These are phyloP conservation scores for Mylabris sibirica DNA, from an alignment of 2,888 invertebrate species.

Conservation along the genomic window DNA sequence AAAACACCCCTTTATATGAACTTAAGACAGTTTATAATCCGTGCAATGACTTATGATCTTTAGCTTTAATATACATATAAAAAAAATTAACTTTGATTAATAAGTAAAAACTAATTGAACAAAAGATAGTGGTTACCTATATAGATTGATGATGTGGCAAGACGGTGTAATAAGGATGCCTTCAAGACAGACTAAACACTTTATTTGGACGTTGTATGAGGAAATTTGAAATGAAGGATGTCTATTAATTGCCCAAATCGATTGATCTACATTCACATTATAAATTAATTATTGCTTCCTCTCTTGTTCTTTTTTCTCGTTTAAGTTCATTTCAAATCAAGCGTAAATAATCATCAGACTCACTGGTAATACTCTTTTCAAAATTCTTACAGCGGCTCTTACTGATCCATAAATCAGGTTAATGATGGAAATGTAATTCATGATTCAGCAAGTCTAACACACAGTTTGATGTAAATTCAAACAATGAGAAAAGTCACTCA, in stretches of 20 bases:
- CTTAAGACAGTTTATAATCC: neutral
- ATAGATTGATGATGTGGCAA: slow-evolving; percentile 4
- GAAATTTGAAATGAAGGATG: neutral
- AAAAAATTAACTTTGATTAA: neutral
- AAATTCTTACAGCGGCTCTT: no score
- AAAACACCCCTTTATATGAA: neutral
- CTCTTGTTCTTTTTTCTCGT: neutral
- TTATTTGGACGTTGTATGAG: slow-evolving; percentile 6
- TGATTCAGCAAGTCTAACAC: no score
- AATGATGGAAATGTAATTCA: no score
- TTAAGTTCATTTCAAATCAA: neutral
- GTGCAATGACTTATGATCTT: neutral
- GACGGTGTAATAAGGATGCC: neutral
- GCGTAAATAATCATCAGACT: neutral
- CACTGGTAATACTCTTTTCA: no score
- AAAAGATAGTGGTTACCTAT: neutral
- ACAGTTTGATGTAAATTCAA: no score
- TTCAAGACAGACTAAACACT: neutral
- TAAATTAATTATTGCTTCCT: neutral
- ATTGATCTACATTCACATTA: neutral
- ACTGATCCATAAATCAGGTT: no score
- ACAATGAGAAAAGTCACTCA: no score
- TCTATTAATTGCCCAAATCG: neutral
- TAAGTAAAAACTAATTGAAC: neutral
- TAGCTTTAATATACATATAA: neutral